Percentiles rank a stretch among this genome's conserved stretches.
Evolutionary conservation across 2,888 invertebrate genomes (phyloP).

Genomic region (Ochropacha duplaris): DNA sequence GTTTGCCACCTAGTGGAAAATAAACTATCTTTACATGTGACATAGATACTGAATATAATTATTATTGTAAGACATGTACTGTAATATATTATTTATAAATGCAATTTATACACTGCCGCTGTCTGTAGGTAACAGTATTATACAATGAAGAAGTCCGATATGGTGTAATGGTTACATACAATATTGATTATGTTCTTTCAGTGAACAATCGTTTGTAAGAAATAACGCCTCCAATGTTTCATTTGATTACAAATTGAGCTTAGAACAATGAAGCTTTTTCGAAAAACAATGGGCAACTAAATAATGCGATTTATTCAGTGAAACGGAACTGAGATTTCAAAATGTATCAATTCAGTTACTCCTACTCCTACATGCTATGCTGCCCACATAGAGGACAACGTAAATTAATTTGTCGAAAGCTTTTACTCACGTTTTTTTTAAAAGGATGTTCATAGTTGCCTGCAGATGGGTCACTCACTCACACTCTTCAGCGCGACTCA

Average conservation of each 20-base stretch:
- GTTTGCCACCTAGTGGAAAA: too few relatives aligned
- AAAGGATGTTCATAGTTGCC: constrained; percentile 17
- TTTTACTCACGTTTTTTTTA: neutral
- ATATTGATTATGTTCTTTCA: constrained; percentile 1
- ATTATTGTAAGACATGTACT: too few relatives aligned
- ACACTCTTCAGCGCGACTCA: constrained; percentile 51
- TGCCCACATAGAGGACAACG: constrained; percentile 39
- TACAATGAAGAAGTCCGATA: neutral
- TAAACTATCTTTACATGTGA: too few relatives aligned
- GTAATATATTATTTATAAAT: too few relatives aligned
- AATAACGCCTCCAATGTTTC: constrained; percentile 1
- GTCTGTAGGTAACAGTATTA: neutral
- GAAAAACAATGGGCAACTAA: constrained; percentile 57
- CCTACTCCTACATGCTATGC: constrained; percentile 55
- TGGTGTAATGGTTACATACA: neutral
- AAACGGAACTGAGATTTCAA: constrained; percentile 53
- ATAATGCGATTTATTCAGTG: constrained; percentile 50
- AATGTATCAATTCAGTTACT: constrained; percentile 51
- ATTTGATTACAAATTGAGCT: constrained; percentile 33
- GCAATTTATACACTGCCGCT: too few relatives aligned
- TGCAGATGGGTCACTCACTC: constrained; percentile 42
- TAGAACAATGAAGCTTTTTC: constrained; percentile 47
- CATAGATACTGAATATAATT: too few relatives aligned
- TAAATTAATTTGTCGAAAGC: neutral
- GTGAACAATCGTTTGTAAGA: neutral